These are phyloP conservation scores for Pituophis catenifer DNA, from an alignment of 2,113 vertebrate genomes.

Conservation along the genomic window DNA sequence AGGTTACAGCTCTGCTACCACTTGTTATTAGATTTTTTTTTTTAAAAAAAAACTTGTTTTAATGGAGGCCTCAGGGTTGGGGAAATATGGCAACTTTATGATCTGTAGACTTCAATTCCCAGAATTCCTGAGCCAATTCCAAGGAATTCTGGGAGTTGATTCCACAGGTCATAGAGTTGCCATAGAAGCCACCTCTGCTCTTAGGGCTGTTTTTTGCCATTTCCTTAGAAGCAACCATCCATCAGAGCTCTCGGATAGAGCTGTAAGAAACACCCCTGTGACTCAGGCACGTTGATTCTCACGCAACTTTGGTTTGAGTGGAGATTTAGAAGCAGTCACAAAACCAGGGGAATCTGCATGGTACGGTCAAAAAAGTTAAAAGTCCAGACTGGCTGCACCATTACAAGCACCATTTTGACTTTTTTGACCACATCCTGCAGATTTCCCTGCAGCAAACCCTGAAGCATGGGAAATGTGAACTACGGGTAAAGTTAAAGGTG, in stretches of 20 bases:
- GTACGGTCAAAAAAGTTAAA: neutral
- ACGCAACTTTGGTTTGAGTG: neutral
- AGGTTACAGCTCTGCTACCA: neutral
- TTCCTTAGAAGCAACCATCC: neutral
- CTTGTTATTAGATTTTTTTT: neutral
- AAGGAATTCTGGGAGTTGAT: neutral
- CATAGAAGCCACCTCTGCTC: neutral
- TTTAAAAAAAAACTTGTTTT: neutral
- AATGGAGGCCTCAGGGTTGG: neutral
- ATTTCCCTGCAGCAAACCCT: neutral
- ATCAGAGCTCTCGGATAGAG: neutral
- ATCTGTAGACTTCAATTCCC: neutral
- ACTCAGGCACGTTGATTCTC: neutral
- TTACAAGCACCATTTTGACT: neutral
- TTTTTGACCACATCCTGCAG: neutral
- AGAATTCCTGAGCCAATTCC: neutral
- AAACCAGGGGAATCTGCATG: neutral
- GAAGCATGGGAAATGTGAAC: neutral
- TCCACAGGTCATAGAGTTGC: neutral
- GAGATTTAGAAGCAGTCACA: neutral
- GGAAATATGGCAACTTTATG: neutral
- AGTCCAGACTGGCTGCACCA: neutral
- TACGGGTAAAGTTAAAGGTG: neutral
- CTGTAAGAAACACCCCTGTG: neutral
- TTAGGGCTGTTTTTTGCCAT: neutral